Evolutionary conservation across 2,113 vertebrate genomes (phyloP).

Genomic region (Oryzias curvinotus): DNA sequence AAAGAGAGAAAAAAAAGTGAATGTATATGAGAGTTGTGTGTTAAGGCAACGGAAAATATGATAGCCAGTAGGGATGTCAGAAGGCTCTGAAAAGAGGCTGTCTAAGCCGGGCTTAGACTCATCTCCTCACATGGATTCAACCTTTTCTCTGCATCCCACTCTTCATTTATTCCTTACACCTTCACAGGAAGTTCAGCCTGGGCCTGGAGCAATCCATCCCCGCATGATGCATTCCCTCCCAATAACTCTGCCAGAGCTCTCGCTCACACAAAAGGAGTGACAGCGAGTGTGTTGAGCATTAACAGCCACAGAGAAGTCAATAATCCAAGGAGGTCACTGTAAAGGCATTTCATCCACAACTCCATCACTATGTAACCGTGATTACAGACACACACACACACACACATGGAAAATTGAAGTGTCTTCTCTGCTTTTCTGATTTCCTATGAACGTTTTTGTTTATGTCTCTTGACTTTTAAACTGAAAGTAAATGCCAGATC

Average conservation of each 20-base stretch:
- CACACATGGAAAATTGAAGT: neutral
- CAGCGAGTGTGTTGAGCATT: slow-evolving; percentile 41
- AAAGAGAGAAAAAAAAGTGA: slow-evolving; percentile 14
- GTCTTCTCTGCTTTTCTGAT: too few relatives aligned
- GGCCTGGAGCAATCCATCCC: slow-evolving; percentile 51
- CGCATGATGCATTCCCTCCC: neutral
- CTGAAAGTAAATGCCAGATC: too few relatives aligned
- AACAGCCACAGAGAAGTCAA: slow-evolving; percentile 49
- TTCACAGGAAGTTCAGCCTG: slow-evolving; percentile 70
- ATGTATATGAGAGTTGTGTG: slow-evolving; percentile 26
- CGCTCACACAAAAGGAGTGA: slow-evolving; percentile 51
- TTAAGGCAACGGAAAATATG: slow-evolving; percentile 52
- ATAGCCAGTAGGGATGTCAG: slow-evolving; percentile 67
- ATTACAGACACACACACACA: neutral
- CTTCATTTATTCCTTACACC: slow-evolving; percentile 74
- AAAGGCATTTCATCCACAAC: neutral
- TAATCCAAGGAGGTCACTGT: slow-evolving; percentile 12
- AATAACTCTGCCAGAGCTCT: slow-evolving; percentile 22
- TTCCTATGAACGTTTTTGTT: too few relatives aligned
- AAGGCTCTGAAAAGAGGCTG: slow-evolving; percentile 58
- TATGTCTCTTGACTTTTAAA: too few relatives aligned
- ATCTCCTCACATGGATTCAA: slow-evolving; percentile 66
- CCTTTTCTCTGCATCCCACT: slow-evolving; percentile 63
- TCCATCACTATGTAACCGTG: neutral
- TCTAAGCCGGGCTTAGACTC: slow-evolving; percentile 74